Evolutionary conservation across 2,797 vertebrate genomes (phyloP), one percentile per base, ranked within the genome.

Genomic region (Lepus townsendii): DNA sequence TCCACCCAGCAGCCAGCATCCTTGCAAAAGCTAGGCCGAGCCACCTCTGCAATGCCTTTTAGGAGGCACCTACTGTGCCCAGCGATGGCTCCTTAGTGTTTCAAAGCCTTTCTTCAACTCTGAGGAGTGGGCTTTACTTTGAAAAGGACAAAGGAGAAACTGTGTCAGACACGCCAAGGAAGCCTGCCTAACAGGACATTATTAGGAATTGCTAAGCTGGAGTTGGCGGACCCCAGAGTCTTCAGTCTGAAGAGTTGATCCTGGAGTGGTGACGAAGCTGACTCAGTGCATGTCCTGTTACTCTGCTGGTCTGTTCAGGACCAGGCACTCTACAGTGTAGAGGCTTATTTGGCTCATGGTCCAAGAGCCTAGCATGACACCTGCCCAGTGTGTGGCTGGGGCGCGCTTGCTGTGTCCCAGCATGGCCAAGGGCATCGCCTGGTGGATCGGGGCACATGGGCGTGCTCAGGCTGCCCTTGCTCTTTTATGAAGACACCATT

Each of bases 1-100:
- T 96, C 96, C 97, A 95, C 89, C 97, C 79, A 95, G 95, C 96
- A 75, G 97, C 65, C 30, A 17, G 17, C 65, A 14, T 30, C 65
- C 65, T 66, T 6, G 30, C 12, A 66, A 66, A 1, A 30, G 26
- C n/a, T 3, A 6, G 7, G 1, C 24, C 42, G 7, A 4, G 8
- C 7, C 4, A 5, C 20, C 42, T 12, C 3, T 8, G 9, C 3
- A 60, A 47, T 52, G 66, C 19, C 32, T 30, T 3, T 30, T 12
- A 38, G 5, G 32, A 22, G n/a, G 47, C 32, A 7, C 19, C 1
- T 54, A 24, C 17, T 12, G 30, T 11, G 69, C 6, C 1, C 2
- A 8, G 60, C 47, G 30, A 13, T n/a, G 65, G 38, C 60, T 69
- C 77, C n/a, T 54, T 7, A 35, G 17, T 54, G 19, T 12, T 38